Evolutionary conservation across 2,888 invertebrate genomes (phyloP).

Genomic region (Gymnoscelis rufifasciata): DNA sequence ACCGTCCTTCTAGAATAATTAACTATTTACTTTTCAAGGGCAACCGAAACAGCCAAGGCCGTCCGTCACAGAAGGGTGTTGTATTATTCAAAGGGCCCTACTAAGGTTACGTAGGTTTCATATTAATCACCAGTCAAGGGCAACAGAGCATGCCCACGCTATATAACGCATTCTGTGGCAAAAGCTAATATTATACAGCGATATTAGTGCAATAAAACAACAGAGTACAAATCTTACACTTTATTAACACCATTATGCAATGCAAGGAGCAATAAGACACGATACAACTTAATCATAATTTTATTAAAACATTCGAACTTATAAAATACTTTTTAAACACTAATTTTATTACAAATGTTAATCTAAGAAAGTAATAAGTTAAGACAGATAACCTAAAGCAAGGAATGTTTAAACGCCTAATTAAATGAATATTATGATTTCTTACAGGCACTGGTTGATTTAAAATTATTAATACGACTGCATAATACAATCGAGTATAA

Average conservation of each 20-base stretch:
- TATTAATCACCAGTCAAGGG: slow-evolving; percentile 30
- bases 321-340: slow-evolving; percentile 38
- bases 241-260: slow-evolving; percentile 52
- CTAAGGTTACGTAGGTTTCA: slow-evolving; percentile 29
- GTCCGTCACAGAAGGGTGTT: slow-evolving; percentile 20
- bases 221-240: slow-evolving; percentile 44
- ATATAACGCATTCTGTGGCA: slow-evolving; percentile 22
- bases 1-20: background rate
- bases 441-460: slow-evolving; percentile 73
- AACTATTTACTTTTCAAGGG: slow-evolving; percentile 20
- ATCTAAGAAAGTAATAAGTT: slow-evolving; percentile 43
- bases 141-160: slow-evolving; percentile 27
- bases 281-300: slow-evolving; percentile 42
- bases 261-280: slow-evolving; percentile 39
- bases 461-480: slow-evolving; percentile 33
- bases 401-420: slow-evolving; percentile 45
- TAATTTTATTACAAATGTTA: slow-evolving; percentile 47
- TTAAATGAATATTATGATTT: slow-evolving; percentile 66
- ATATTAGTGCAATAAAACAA: slow-evolving; percentile 66
- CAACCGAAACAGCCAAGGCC: slow-evolving; percentile 27
- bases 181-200: slow-evolving; percentile 46
- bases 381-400: slow-evolving; percentile 41
- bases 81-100: slow-evolving; percentile 29
- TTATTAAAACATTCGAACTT: slow-evolving; percentile 45
- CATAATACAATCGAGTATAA: slow-evolving; percentile 20